Base-by-base conservation (phyloP, 2,888 invertebrate species). In the Neoitamus cyanurus region DNA sequence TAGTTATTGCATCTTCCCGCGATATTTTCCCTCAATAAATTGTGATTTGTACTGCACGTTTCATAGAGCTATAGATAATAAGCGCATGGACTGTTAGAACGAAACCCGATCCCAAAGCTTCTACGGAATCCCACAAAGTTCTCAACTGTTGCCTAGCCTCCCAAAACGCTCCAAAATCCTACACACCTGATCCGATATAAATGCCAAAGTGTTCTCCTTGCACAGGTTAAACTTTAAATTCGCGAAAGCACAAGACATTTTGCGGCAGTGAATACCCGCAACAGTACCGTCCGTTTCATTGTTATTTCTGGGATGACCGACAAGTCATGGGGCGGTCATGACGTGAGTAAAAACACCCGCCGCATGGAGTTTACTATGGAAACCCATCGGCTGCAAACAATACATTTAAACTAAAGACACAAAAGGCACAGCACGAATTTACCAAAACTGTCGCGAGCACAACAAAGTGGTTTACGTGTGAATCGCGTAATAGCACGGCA, bases 171-270 rank as follows among this genome's bases (percentile, higher is more conserved):
- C 3, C 6, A 58, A 58, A 58, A 58, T 58, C 31, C 9, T 15
- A 73, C 73, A 20, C 73, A 73, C 73, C 73, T 73, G 73, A 15
- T 36, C 31, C 36, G 73, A 73, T 6, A 73, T 36, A 73, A 73
- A 7, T 36, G 73, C 73, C 36, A 73, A 73, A n/a, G 73, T 73
- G 31, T 73, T 73, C 15, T 73, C 31, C 31, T 73, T 73, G 31
- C 73, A 73, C 73, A 73, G 20, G 36, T 36, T 20, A 36, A 73
- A 73, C n/a, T 73, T 30, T 73, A 73, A 73, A 73, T 73, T 73
- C 4, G 3, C 73, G 7, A 73, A 15, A 73, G 31, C 36, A 73
- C 73, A 73, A 34, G 73, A 36, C 20, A 13, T 73, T 31, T 20
- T 73, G 20, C 15, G 30, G 36, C 6, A 20, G 20, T 58, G n/a